phyloP scores from a whole-genome alignment of 2,888 invertebrate genomes.

The Keiferia lycopersicella region DNA sequence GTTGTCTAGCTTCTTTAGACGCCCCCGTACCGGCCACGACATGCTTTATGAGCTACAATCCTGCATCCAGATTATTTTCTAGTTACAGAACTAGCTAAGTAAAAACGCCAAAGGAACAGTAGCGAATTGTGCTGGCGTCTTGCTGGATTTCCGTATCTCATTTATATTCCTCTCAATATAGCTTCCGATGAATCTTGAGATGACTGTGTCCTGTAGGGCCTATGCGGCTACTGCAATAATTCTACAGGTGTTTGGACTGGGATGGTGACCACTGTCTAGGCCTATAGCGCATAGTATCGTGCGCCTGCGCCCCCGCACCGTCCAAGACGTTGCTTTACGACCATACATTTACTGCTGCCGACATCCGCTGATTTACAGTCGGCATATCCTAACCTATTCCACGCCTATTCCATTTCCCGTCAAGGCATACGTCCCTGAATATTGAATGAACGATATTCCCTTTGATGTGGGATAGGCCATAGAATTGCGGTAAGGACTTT shows the following conservation, averaged over 20 bases:
- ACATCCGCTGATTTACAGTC: slow-evolving; percentile 72
- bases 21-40: too few relatives aligned
- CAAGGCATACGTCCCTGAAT: slow-evolving; percentile 54
- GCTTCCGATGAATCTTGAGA: neutral
- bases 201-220: too few relatives aligned
- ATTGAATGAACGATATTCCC: slow-evolving; percentile 41
- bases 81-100: too few relatives aligned
- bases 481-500: neutral
- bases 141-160: too few relatives aligned
- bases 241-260: neutral
- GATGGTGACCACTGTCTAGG: neutral
- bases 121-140: too few relatives aligned
- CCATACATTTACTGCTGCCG: slow-evolving; percentile 68
- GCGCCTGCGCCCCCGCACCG: slow-evolving; percentile 49
- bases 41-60: too few relatives aligned
- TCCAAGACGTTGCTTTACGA: slow-evolving; percentile 42
- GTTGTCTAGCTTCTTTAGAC: neutral
- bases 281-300: slow-evolving; percentile 39
- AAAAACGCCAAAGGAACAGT: too few relatives aligned
- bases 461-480: neutral
- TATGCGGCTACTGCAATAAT: neutral
- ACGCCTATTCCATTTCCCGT: slow-evolving; percentile 58
- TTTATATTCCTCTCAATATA: too few relatives aligned
- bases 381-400: slow-evolving; percentile 49
- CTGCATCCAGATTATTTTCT: too few relatives aligned